phyloP scores from a whole-genome alignment of 2,888 invertebrate genomes.

The Aquatica leii region DNA sequence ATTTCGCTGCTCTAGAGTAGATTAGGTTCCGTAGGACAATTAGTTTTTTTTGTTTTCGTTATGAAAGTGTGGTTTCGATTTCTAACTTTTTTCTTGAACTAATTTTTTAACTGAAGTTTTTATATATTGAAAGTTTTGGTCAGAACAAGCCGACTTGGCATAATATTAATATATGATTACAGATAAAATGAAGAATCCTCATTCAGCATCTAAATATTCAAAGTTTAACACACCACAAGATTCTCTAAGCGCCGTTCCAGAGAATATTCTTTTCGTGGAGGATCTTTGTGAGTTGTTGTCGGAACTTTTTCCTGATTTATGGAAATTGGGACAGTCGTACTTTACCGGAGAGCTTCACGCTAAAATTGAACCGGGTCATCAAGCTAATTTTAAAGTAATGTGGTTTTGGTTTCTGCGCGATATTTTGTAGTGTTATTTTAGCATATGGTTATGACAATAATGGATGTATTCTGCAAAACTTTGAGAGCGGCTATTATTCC shows the following conservation, averaged over 20 bases:
- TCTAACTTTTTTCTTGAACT: too few species aligned
- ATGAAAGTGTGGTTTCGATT: too few species aligned
- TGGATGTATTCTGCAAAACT: conserved; percentile 77
- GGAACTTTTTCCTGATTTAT: conserved; percentile 87
- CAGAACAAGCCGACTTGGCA: too few species aligned
- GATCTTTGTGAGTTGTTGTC: conserved; percentile 79
- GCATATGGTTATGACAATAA: conserved; percentile 82
- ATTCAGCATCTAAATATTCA: conserved; percentile 52
- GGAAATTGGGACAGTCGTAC: conserved; percentile 95
- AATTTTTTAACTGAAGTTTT: too few species aligned
- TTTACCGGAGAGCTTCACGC: conserved; percentile 88
- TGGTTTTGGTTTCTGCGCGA: not conserved
- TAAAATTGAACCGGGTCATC: conserved; percentile 75
- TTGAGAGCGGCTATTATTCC: conserved; percentile 77
- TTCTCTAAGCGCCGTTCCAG: conserved; percentile 65
- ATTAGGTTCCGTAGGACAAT: too few species aligned
- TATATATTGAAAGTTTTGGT: too few species aligned
- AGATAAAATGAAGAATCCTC: conserved; percentile 50
- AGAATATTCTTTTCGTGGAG: conserved; percentile 79
- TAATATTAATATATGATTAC: conserved; percentile 15
- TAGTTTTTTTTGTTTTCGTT: too few species aligned
- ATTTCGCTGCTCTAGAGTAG: too few species aligned
- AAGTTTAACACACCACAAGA: conserved; percentile 51
- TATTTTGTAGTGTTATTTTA: conserved; percentile 51
- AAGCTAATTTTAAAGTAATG: conserved; percentile 77